Evolutionary conservation across 2,797 vertebrate species (phyloP).

Genomic region (Propithecus perrieri): DNA sequence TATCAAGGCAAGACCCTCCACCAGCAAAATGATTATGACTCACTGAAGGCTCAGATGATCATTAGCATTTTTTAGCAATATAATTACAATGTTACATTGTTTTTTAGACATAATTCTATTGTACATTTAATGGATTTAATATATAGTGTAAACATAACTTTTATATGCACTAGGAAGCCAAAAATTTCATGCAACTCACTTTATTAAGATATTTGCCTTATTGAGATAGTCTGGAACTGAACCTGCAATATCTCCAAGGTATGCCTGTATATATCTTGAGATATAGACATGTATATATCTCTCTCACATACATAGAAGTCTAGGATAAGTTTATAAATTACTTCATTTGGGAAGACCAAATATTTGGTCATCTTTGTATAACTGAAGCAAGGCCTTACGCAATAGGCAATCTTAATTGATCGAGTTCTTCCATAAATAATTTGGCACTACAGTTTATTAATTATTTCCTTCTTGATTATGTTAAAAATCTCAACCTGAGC

Average conservation of each 20-base stretch:
- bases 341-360: neutral
- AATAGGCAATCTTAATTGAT: neutral
- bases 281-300: neutral
- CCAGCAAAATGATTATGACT: neutral
- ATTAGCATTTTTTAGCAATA: neutral
- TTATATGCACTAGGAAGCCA: neutral
- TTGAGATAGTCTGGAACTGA: too few relatives aligned
- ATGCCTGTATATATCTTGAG: too few relatives aligned
- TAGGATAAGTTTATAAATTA: neutral
- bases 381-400: neutral
- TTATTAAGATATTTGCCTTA: too few relatives aligned
- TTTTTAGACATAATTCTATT: neutral
- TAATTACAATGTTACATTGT: neutral
- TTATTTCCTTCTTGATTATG: neutral
- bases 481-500: neutral
- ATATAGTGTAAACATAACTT: neutral
- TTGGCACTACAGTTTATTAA: neutral
- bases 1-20: neutral
- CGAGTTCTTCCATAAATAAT: neutral
- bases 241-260: too few relatives aligned
- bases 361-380: neutral
- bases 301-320: neutral
- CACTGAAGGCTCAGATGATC: neutral
- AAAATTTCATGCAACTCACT: neutral
- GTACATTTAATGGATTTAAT: neutral